Base-by-base conservation (phyloP, 1,140 invertebrate genomes). In the Cepaea nemoralis region DNA sequence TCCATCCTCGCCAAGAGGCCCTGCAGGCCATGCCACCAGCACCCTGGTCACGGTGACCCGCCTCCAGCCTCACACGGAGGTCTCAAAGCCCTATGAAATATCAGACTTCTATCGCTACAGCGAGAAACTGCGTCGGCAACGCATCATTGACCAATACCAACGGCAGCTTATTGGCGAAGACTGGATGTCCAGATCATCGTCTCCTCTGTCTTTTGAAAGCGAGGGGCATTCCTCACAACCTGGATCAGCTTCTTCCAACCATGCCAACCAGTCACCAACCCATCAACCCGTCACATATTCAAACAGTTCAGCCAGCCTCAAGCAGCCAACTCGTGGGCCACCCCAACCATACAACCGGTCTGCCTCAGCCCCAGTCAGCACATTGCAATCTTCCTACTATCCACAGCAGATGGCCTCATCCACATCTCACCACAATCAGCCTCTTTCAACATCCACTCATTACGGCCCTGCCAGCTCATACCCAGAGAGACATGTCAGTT, bases 31-130 rank as follows among this genome's bases (percentile, higher is more conserved):
- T 27, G 83, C 83, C 33, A 71, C 83, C 33, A 87, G 86, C 82
- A 83, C 85, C 37, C 75, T 88, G 48, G 85, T 88, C 22, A 89
- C 88, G 22, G 85, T 88, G 42, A 88, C 83, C 33, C 86, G 85
- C 71, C 77, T 86, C 35, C 79, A 86, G 67, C 88, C 87, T 40
- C 98, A 97, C 88, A 94, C 96, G 85, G 97, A 98, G 93, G 95
- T 97, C 45, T 96, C 96, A 0, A 98, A 99, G 90, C 97, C 97
- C 22, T 99, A 97, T 91, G 97, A 98, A 93, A 97, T 98, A 95
- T 95, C 96, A 0, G 97, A 99, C 90, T 98, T 98, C 92, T 99
- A 98, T 91, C 98, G 98, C 91, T 99, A 99, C 89, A 98, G 97
- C 71, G 97, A 96, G 39, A 97, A 97, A 88, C 97, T 95, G 90